Conservation (phyloP, 2,797 vertebrate species). For the Eulemur rubriventer region DNA sequence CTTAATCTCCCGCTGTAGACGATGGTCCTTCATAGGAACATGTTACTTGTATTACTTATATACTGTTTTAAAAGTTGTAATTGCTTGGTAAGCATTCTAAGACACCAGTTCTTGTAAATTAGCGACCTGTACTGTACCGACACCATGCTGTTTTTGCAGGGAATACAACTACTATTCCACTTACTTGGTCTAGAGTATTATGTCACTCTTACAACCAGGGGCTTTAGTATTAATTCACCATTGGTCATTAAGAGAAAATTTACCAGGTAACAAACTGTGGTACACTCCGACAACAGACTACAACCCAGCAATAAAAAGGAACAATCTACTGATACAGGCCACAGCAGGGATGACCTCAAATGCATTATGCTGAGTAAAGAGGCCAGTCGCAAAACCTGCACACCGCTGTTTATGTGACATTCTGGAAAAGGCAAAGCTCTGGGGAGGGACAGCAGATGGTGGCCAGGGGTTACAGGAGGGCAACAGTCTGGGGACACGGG, state of each 20-base stretch:
- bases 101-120: not conserved
- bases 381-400: not conserved
- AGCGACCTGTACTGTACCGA: not conserved
- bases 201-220: not conserved
- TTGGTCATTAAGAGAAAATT: not conserved
- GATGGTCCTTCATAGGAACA: not conserved
- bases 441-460: not conserved
- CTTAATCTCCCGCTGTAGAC: not conserved
- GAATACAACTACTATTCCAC: not conserved
- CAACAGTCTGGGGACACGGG: not conserved
- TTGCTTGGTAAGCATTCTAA: not conserved
- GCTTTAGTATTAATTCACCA: not conserved
- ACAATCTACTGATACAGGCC: no score
- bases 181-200: not conserved
- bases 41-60: not conserved
- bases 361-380: not conserved
- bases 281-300: accelerated
- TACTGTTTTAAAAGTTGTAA: not conserved
- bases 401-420: accelerated
- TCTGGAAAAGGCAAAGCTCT: not conserved
- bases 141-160: no score
- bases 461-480: not conserved
- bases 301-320: not conserved
- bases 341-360: not conserved
- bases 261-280: not conserved